phyloP scores from a whole-genome alignment of 2,113 vertebrate genomes.

The Chrysemys picta region DNA sequence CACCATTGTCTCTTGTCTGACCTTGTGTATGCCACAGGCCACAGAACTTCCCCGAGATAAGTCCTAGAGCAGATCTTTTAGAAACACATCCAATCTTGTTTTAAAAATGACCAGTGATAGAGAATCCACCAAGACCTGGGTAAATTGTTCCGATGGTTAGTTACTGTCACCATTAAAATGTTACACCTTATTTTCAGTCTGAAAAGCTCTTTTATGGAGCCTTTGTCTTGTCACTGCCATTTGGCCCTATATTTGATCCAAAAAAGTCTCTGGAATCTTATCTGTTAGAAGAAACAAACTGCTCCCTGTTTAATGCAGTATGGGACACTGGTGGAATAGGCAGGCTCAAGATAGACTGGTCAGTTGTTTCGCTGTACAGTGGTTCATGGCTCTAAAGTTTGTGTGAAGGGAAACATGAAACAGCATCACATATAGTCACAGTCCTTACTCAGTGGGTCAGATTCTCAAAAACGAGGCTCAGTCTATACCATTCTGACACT shows the following conservation, averaged over 20 bases:
- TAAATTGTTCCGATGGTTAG: too few species aligned
- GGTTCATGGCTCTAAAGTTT: not conserved
- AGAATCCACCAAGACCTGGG: too few species aligned
- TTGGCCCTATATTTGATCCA: not conserved
- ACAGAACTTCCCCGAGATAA: too few species aligned
- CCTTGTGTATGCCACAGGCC: too few species aligned
- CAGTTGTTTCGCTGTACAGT: too few species aligned
- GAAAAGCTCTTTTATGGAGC: conserved; percentile 32
- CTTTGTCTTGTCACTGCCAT: not conserved
- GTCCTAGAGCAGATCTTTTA: too few species aligned
- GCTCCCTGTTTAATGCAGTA: not conserved
- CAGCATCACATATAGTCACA: not conserved
- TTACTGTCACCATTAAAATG: too few species aligned
- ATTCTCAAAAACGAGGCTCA: too few species aligned
- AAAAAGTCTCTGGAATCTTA: not conserved
- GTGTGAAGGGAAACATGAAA: not conserved
- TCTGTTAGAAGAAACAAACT: not conserved
- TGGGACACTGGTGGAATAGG: not conserved
- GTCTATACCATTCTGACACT: too few species aligned
- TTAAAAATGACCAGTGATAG: too few species aligned
- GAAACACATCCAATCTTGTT: too few species aligned
- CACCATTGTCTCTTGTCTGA: too few species aligned
- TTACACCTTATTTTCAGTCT: not conserved
- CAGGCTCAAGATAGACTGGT: not conserved
- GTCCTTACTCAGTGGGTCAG: not conserved